Evolutionary conservation across 2,797 vertebrate species (phyloP).

Genomic region (Helarctos malayanus): DNA sequence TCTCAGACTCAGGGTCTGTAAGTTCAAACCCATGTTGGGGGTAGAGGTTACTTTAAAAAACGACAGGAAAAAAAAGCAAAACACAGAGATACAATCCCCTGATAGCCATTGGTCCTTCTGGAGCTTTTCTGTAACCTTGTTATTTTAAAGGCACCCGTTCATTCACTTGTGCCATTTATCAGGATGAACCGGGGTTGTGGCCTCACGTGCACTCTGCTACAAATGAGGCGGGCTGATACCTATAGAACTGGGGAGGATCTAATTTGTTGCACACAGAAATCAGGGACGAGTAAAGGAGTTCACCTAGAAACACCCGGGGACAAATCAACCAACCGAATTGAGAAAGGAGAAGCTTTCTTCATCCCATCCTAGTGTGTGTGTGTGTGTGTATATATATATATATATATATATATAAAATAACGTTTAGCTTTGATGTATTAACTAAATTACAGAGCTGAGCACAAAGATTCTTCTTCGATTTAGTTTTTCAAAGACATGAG

Average conservation of each 20-base stretch:
- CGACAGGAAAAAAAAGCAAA: neutral
- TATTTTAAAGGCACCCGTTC: neutral
- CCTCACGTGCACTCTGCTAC: neutral
- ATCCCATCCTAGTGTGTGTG: neutral
- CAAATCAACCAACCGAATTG: neutral
- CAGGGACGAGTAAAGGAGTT: neutral
- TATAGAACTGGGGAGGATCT: neutral
- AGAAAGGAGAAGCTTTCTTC: neutral
- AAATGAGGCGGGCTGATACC: neutral
- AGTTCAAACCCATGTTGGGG: neutral
- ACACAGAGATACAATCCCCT: neutral
- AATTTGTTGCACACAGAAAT: neutral
- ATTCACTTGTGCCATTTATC: neutral
- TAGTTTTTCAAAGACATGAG: conserved; percentile 36
- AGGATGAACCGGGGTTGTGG: neutral
- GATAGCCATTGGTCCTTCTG: neutral
- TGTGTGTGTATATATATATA: too few species aligned
- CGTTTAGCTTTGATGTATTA: neutral
- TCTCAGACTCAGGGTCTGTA: neutral
- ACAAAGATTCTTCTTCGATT: conserved; percentile 3
- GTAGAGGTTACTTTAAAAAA: neutral
- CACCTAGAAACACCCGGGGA: neutral
- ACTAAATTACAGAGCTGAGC: conserved; percentile 24
- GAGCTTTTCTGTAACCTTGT: neutral
- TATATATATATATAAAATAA: too few species aligned